A percentile compares a stretch with the other conserved stretches of the same genome.
phyloP scores from a whole-genome alignment of 2,113 vertebrate species.

The Odocoileus virginianus region DNA sequence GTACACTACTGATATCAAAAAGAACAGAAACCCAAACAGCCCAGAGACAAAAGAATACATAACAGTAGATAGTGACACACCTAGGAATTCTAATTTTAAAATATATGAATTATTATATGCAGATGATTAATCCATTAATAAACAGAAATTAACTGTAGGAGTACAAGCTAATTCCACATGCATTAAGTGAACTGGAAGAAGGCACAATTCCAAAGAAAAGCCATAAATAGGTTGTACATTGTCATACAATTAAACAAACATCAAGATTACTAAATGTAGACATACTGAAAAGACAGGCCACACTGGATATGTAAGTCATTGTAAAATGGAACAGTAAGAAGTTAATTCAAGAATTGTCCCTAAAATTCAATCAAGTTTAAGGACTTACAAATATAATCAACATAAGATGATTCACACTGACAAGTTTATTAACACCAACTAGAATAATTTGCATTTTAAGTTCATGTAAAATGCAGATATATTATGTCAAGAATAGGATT shows the following conservation, averaged over 20 bases:
- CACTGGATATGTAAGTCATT: not conserved
- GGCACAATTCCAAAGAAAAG: not conserved
- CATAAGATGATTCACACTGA: not conserved
- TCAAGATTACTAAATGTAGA: not conserved
- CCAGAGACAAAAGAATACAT: not conserved
- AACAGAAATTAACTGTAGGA: not conserved
- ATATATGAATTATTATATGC: not conserved
- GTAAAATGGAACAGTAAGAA: not conserved
- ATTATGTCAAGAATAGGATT: not conserved
- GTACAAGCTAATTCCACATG: not conserved
- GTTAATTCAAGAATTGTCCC: not conserved
- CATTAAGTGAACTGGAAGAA: not conserved
- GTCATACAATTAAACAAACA: not conserved
- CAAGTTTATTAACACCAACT: constrained; percentile 26
- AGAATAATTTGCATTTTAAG: not conserved
- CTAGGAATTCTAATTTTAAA: not conserved
- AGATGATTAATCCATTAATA: not conserved
- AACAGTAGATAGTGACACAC: not conserved
- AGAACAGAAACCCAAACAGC: not conserved
- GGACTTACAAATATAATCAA: not conserved
- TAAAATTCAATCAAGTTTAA: constrained; percentile 34
- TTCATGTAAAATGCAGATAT: not conserved
- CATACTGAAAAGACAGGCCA: not conserved
- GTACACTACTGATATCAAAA: not conserved
- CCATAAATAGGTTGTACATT: not conserved